phyloP scores from a whole-genome alignment of 2,113 vertebrate species.

The Nansenia antarctica region DNA sequence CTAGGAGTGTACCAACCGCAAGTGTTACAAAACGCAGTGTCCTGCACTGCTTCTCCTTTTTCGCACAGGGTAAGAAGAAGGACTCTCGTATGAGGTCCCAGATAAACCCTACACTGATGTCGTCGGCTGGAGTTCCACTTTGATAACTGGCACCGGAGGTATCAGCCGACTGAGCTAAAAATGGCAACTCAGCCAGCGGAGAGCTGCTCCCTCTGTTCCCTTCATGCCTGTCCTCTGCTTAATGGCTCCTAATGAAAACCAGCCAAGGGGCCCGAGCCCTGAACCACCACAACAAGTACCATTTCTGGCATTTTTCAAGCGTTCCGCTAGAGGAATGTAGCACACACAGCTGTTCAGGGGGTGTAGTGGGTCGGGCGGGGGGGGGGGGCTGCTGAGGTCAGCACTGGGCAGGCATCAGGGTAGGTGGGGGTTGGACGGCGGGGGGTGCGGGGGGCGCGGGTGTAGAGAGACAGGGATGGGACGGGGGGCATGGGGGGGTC shows the following conservation, averaged over 20 bases:
- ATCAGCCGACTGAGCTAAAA: conserved; percentile 24
- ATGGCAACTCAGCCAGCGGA: conserved; percentile 14
- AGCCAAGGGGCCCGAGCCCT: conserved; percentile 54
- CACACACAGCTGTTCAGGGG: conserved; percentile 65
- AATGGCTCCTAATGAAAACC: conserved; percentile 68
- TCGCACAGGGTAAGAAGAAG: conserved; percentile 19
- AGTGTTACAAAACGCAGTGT: conserved; percentile 32
- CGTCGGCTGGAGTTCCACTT: conserved; percentile 15
- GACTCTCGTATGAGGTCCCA: conserved; percentile 16
- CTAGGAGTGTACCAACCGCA: conserved; percentile 15
- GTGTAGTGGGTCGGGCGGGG: conserved; percentile 20
- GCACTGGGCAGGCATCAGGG: conserved; percentile 63
- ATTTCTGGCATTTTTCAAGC: conserved; percentile 68
- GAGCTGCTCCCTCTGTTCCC: conserved; percentile 27
- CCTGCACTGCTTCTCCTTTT: conserved; percentile 8
- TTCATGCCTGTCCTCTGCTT: conserved; percentile 56
- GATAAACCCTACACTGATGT: conserved; percentile 22
- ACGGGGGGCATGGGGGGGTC: conserved; percentile 27
- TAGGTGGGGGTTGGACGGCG: conserved; percentile 65
- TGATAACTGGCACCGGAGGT: conserved; percentile 23
- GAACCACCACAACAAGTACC: conserved; percentile 52
- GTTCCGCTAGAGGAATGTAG: conserved; percentile 61
- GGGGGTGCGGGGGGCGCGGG: conserved; percentile 36
- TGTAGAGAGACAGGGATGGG: conserved; percentile 36
- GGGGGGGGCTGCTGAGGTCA: conserved; percentile 62